Base-by-base conservation (phyloP, 2,797 vertebrate species). In the Cygnus olor region DNA sequence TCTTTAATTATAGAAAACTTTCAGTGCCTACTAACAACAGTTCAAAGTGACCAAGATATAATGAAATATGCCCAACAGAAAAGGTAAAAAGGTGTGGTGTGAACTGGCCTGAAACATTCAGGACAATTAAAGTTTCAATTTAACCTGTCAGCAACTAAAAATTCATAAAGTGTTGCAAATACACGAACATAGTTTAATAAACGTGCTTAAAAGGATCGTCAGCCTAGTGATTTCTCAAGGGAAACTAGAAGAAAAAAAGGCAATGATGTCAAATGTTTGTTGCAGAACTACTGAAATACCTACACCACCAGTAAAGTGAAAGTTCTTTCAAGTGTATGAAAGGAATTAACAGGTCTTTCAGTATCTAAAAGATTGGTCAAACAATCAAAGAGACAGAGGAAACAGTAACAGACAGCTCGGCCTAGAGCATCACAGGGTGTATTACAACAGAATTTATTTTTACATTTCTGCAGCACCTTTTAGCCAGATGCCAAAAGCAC, bases 371-470 rank as follows among this genome's bases (percentile, higher is more conserved):
- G 91, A 91, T 45, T 32, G 40, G 81, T 90, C 71, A 88, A 78
- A 80, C 81, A 95, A 71, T 66, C 8, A 2, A 57, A 89, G 60
- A 96, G 51, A 53, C 54, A 91, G 84, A 91, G 74, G 51, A 95
- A 93, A 94, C 4, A 81, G 83, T 20, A 90, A 89, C 57, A 92
- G 93, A 91, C 94, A 92, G 83, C 28, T 86, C 56, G 86, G 86
- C 56, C 93, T 94, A 74, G 9, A 11, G 47, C 45, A 88, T 53
- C 71, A 87, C 1, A 66, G 72, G 21, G 73, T 51, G 21, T 89
- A 80, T 65, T 74, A 80, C 68, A 89, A 2, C 47, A 54, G 53
- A 94, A 95, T 94, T 94, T 94, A 96, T 90, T 93, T 90, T 89
- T 63, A 92, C 85, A 95, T 71, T 93, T 80, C 83, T 71, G 77